phyloP scores from a whole-genome alignment of 2,113 vertebrate species.

The Alaudala cheleensis region DNA sequence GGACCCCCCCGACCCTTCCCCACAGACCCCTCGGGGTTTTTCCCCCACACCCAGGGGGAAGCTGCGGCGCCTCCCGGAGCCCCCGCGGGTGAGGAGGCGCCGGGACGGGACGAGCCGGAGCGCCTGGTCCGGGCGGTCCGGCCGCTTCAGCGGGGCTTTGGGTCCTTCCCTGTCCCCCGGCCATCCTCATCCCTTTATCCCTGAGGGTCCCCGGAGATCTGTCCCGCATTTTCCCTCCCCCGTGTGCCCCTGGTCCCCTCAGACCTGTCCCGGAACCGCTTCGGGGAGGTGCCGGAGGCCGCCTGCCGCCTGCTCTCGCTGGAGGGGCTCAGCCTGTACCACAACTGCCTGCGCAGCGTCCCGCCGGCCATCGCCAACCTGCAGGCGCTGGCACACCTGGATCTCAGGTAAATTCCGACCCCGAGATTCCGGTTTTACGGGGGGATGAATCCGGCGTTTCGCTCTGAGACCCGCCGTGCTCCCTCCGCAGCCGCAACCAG shows the following conservation, averaged over 20 bases:
- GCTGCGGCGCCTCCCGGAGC: no score
- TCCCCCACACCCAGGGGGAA: no score
- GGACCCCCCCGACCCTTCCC: background rate
- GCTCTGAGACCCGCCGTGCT: no score
- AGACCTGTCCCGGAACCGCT: slow-evolving; percentile 92
- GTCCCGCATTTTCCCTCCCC: background rate
- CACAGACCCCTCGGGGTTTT: no score
- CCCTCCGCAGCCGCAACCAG: slow-evolving; percentile 84
- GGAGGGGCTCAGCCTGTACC: slow-evolving; percentile 91
- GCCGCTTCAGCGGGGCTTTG: background rate
- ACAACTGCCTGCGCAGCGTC: slow-evolving; percentile 90
- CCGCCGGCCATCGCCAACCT: slow-evolving; percentile 84
- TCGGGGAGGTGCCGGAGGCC: slow-evolving; percentile 91
- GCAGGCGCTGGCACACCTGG: slow-evolving; percentile 91
- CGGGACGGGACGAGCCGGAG: background rate
- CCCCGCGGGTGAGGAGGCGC: background rate
- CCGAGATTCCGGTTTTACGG: background rate
- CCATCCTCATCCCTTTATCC: background rate
- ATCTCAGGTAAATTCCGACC: slow-evolving; percentile 68
- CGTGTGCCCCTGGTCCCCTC: background rate
- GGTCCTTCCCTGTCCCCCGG: background rate
- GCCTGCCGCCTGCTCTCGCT: slow-evolving; percentile 88
- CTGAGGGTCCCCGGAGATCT: no score
- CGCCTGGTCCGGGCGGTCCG: background rate
- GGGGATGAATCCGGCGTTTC: no score